Evolutionary conservation across 2,113 vertebrate species (phyloP).

Genomic region (Budorcas taxicolor): DNA sequence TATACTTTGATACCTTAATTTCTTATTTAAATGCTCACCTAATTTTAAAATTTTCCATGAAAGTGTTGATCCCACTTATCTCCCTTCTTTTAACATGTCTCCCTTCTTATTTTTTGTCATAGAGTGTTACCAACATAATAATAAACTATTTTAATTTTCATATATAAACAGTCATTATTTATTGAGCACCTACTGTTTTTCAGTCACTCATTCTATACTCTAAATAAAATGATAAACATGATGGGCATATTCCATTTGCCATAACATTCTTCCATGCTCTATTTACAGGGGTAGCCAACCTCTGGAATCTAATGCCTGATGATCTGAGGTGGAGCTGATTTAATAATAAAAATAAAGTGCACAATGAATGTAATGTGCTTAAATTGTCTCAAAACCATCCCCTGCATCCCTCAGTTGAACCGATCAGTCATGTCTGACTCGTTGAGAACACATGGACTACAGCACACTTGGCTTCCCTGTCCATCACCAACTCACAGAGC

Average conservation of each 20-base stretch:
- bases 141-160: not conserved
- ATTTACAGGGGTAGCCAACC: not conserved
- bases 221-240: not conserved
- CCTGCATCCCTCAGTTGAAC: not conserved
- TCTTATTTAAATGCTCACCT: not conserved
- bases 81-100: not conserved
- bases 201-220: not conserved
- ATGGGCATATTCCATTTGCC: not conserved
- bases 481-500: not conserved
- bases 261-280: not conserved
- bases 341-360: not conserved
- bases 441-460: not conserved
- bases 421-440: accelerated
- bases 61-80: not conserved
- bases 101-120: not conserved
- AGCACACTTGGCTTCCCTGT: not conserved
- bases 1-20: not conserved
- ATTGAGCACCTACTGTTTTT: not conserved
- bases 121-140: not conserved
- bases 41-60: not conserved
- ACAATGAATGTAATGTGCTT: not conserved
- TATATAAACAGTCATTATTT: not conserved
- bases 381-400: not conserved
- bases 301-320: not conserved
- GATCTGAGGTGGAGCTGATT: not conserved